Conservation (phyloP, 2,888 invertebrate species). For the Noctua janthe region DNA sequence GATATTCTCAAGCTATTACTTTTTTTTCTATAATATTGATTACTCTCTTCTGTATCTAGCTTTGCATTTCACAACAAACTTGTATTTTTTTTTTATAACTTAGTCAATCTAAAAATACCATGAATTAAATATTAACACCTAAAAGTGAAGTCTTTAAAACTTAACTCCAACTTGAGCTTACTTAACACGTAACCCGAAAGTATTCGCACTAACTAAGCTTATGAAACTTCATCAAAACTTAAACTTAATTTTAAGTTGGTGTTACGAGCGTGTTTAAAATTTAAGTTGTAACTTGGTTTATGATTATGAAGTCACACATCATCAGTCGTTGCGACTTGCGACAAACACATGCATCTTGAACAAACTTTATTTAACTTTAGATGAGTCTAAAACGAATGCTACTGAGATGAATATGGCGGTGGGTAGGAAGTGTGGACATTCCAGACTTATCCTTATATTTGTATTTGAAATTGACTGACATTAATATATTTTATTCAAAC, state of each 20-base stretch:
- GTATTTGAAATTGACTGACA: too few species aligned
- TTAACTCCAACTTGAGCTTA: constrained; percentile 45
- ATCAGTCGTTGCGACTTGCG: constrained; percentile 75
- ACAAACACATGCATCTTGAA: constrained; percentile 72
- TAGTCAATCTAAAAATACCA: constrained; percentile 12
- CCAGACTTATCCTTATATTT: neutral
- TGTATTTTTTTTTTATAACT: neutral
- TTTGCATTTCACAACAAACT: neutral
- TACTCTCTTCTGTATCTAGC: neutral
- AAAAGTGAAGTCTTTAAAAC: constrained; percentile 32
- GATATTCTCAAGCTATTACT: too few species aligned
- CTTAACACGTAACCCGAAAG: constrained; percentile 67
- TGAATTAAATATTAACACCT: constrained; percentile 44
- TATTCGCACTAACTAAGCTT: constrained; percentile 67
- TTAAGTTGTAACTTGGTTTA: constrained; percentile 77
- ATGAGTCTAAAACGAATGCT: constrained; percentile 74
- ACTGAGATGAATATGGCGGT: constrained; percentile 66
- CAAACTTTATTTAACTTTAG: constrained; percentile 81
- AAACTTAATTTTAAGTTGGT: constrained; percentile 79
- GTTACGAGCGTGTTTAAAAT: constrained; percentile 74
- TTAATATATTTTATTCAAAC: too few species aligned
- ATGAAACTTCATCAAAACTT: constrained; percentile 73
- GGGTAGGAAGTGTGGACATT: constrained; percentile 67
- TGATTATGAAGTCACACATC: constrained; percentile 79
- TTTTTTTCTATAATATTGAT: too few species aligned